Evolutionary conservation across 2,888 invertebrate species (phyloP).

Genomic region (Pyrrhia umbra): DNA sequence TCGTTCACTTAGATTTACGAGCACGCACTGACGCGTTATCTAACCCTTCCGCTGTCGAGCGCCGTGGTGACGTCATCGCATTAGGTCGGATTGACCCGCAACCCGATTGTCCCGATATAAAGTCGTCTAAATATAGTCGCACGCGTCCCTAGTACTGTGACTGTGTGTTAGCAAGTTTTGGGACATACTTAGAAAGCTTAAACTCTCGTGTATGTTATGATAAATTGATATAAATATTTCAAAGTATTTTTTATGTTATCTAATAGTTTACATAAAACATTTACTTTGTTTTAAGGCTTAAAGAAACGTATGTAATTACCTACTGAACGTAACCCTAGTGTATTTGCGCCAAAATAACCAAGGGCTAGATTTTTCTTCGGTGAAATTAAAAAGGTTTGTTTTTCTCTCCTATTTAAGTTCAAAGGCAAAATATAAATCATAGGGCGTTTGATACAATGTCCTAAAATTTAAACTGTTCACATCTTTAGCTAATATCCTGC

Average conservation of each 20-base stretch:
- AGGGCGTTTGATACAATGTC: no score
- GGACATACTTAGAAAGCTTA: slow-evolving; percentile 4
- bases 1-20: slow-evolving; percentile 53
- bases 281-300: no score
- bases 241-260: no score
- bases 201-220: background rate
- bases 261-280: no score
- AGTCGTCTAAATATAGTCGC: slow-evolving; percentile 71
- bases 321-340: no score
- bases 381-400: no score
- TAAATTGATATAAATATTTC: no score
- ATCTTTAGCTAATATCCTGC: background rate
- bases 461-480: background rate
- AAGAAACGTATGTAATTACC: no score
- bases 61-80: slow-evolving; percentile 73
- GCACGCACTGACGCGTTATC: slow-evolving; percentile 54
- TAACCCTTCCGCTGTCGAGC: slow-evolving; percentile 57
- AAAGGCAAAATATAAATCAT: no score
- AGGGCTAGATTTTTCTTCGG: no score
- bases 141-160: slow-evolving; percentile 50
- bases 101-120: slow-evolving; percentile 71
- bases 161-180: slow-evolving; percentile 6
- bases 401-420: no score
- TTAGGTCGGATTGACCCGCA: slow-evolving; percentile 74
- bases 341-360: no score